phyloP scores from a whole-genome alignment of 2,113 vertebrate species.

The Sinocyclocheilus anshuiensis region DNA sequence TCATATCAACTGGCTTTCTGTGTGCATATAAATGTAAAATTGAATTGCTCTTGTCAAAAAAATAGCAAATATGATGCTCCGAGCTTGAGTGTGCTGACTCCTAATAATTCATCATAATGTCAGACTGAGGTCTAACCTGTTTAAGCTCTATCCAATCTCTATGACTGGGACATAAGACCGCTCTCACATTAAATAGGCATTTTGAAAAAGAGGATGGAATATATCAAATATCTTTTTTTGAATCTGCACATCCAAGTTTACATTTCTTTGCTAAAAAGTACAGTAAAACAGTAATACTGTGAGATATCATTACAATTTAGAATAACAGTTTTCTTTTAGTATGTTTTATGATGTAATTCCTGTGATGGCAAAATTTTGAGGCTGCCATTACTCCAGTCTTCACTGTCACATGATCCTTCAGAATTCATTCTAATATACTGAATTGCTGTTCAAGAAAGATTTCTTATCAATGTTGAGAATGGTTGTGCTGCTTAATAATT shows the following conservation, averaged over 20 bases:
- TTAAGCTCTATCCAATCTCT: background rate
- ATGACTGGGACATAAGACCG: background rate
- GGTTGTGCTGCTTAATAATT: background rate
- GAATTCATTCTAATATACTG: background rate
- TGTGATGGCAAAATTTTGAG: background rate
- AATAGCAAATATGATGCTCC: background rate
- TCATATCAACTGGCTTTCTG: conserved; percentile 3
- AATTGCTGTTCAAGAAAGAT: background rate
- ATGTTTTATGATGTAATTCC: background rate
- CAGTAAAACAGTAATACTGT: background rate
- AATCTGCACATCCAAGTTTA: background rate
- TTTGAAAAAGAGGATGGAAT: background rate
- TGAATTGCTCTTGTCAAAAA: background rate
- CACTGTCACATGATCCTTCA: background rate
- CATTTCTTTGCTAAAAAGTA: background rate
- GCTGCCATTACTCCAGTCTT: background rate
- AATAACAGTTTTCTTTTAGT: background rate
- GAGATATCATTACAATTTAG: background rate
- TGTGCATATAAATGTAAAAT: conserved; percentile 2
- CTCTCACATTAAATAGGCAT: background rate
- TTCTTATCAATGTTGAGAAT: background rate
- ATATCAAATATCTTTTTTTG: background rate
- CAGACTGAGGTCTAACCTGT: background rate
- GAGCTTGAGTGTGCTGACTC: background rate
- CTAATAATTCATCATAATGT: conserved; percentile 7